Base-by-base conservation (phyloP, 2,797 vertebrate genomes). In the Poeciliopsis paucimaculata region DNA sequence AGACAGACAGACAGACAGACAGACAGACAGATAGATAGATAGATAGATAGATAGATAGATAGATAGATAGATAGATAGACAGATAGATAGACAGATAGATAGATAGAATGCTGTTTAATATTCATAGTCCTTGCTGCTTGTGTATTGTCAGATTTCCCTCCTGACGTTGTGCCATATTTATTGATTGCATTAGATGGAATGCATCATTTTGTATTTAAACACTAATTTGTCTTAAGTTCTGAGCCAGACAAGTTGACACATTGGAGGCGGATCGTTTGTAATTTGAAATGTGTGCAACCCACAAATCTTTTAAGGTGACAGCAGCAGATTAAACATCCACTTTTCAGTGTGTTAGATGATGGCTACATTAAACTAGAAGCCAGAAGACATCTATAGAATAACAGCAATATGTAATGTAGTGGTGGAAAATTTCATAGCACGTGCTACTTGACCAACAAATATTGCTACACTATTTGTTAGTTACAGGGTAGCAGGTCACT, bases 151-250 rank as follows among this genome's bases (percentile, higher is more conserved):
- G 51, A 70, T 46, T 78, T 39, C 34, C 45, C 46, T 78, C 31
- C n/a, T 2, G 47, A 83, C 72, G 49, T 64, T 64, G 62, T 51
- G 82, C 39, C 66, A 75, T 80, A 76, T 85, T 85, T 87, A 28
- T 74, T 70, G 72, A 87, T 84, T 83, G 71, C 78, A 86, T 90
- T 84, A 88, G 72, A 60, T 71, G 34, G 13, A 74, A 79, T 82
- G 72, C 68, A 89, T 75, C 62, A 76, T 83, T 80, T 80, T 84
- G 31, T 70, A 74, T 86, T 88, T 81, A 78, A 86, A 83, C 45
- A 62, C 77, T 77, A 77, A 82, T 88, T 82, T 86, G 57, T 76
- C 53, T 80, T 77, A 79, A 90, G 84, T 78, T 83, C 77, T 66
- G 46, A 1, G 39, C 5, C 75, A 83, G 83, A 85, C 84, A 77